These are phyloP conservation scores for Hipparchia sbordonii DNA, from an alignment of 2,888 invertebrate genomes.

Conservation along the genomic window DNA sequence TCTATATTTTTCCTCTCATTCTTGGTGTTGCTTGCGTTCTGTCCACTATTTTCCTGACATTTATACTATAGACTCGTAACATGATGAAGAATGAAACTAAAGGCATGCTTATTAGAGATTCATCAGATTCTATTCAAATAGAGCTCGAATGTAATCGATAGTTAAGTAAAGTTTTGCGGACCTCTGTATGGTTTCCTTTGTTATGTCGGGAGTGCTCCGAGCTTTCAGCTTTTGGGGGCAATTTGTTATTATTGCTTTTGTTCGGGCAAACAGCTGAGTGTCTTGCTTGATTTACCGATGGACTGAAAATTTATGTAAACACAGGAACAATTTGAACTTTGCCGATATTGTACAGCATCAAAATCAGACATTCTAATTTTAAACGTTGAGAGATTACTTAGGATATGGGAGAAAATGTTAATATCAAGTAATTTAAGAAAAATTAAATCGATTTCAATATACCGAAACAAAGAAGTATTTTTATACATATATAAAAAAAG, in stretches of 20 bases:
- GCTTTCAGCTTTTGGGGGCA: constrained; percentile 39
- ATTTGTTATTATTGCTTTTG: constrained; percentile 41
- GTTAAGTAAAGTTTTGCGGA: constrained; percentile 40
- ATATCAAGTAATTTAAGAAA: too few relatives aligned
- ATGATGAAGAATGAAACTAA: constrained; percentile 25
- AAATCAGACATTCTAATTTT: too few relatives aligned
- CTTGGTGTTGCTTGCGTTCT: too few relatives aligned
- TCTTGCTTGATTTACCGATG: constrained; percentile 14
- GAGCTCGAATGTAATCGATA: constrained; percentile 36
- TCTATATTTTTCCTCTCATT: too few relatives aligned
- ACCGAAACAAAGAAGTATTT: too few relatives aligned
- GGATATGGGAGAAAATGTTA: too few relatives aligned
- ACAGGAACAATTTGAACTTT: neutral
- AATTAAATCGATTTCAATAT: too few relatives aligned
- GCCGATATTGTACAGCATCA: too few relatives aligned
- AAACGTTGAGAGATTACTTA: too few relatives aligned
- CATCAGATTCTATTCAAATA: constrained; percentile 29
- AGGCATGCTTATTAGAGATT: constrained; percentile 22
- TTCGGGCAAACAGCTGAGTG: constrained; percentile 33
- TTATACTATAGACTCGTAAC: neutral
- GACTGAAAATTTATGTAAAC: constrained; percentile 2
- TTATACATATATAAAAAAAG: too few relatives aligned
- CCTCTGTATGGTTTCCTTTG: constrained; percentile 42
- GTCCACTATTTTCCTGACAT: too few relatives aligned
- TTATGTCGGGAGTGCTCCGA: constrained; percentile 34